Base-by-base conservation (phyloP, 1,140 invertebrate genomes). In the Ostrea denselamellosa region DNA sequence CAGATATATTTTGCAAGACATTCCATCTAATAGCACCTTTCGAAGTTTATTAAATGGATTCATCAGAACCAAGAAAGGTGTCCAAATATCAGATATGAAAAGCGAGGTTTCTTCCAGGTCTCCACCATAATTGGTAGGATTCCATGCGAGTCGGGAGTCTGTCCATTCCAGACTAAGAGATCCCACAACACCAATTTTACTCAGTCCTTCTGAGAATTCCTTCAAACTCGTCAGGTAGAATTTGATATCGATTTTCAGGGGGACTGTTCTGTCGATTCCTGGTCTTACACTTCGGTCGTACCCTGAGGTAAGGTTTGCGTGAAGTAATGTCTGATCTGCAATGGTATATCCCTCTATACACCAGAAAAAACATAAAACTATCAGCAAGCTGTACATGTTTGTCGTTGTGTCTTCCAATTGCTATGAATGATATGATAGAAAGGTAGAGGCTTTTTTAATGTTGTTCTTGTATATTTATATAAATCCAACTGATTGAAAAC, bases 101-200 rank as follows among this genome's bases (percentile, higher is more conserved):
- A 86, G 17, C 17, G 12, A 10, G 17, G 85, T 86, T 2, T n/a
- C 0, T 0, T 28, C 19, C 25, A 86, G 54, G 52, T 86, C 71
- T 22, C 68, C 68, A 5, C 53, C 53, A 19, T 86, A 86, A 28
- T 17, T 10, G 25, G 65, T 25, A n/a, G 85, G 68, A 12, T 25
- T 25, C 85, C 85, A 86, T 7, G n/a, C n/a, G 8, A 86, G 54
- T 10, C 85, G 68, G 10, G 51, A 44, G 17, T 86, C 85, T 10
- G 2, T 52, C 85, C 85, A 86, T 4, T n/a, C 19, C 12, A 86
- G n/a, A 3, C 25, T 12, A 17, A 86, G 5, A 0, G 44, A 19
- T 14, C 85, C 85, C n/a, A 34, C 71, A 0, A 86, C 25, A 12
- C n/a, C 28, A 81, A 86, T 71, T 56, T 65, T 77, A 19, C 85